These are phyloP conservation scores for Fregetta grallaria DNA, from an alignment of 2,113 vertebrate genomes.

Conservation along the genomic window DNA sequence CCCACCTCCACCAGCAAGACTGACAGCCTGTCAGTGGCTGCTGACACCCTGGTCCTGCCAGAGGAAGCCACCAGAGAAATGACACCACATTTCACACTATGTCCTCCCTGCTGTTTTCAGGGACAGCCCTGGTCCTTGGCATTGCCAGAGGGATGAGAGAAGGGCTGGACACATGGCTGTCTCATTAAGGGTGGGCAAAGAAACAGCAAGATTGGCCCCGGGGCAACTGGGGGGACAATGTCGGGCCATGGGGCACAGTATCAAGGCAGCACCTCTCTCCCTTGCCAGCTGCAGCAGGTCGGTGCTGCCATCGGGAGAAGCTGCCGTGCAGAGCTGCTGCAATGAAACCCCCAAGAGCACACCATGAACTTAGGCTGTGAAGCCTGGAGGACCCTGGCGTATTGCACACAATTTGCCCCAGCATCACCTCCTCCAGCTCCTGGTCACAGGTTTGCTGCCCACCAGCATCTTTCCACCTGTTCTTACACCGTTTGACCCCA, in stretches of 20 bases:
- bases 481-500: not conserved
- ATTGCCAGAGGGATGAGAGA: not conserved
- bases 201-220: not conserved
- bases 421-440: not conserved
- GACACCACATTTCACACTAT: not conserved
- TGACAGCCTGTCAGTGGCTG: not conserved
- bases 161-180: fast-evolving
- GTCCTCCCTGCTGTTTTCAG: not conserved
- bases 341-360: not conserved
- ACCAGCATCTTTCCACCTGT: not conserved
- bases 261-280: not conserved
- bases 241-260: not conserved
- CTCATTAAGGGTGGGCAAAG: not conserved
- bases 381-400: not conserved
- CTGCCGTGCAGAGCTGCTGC: not conserved
- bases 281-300: not conserved
- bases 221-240: not conserved
- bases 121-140: not conserved
- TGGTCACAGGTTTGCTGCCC: not conserved
- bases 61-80: not conserved
- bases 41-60: not conserved
- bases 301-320: fast-evolving
- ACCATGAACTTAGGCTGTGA: not conserved
- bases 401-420: not conserved
- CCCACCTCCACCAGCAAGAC: not conserved